Evolutionary conservation across 2,113 vertebrate species (phyloP), one percentile per base, ranked within the genome.

Genomic region (Gobiocypris rarus): DNA sequence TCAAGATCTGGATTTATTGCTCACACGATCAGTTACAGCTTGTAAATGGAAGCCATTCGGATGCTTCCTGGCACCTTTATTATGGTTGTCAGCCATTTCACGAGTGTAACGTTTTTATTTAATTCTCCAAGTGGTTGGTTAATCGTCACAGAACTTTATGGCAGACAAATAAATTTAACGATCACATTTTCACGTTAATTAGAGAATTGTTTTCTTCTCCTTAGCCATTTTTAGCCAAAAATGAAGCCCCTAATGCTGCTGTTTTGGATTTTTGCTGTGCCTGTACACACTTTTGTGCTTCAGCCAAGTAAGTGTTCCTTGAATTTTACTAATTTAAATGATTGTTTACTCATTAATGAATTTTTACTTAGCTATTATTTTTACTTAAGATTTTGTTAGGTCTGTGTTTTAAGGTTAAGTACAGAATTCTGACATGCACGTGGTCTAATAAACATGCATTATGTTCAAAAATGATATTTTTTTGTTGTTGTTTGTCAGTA

Each of bases 291-390:
- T 28, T 63, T 86, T 0, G 56, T 86, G 0, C 58, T 89, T 38
- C 88, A 90, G 69, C 61, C 91, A 50, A 86, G 94, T 93, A 89
- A 93, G 93, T 93, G 28, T 19, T 86, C 7, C 8, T n/a, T 4
- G 1, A 84, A 52, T 69, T 71, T 15, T 15, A 45, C 14, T 10
- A 1, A 15, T 74, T 50, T 50, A 50, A 70, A 5, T 43, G 0
- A 5, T 9, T 4, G 22, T 38, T 38, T 38, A 38, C 17, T 69
- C 4, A 38, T 34, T 19, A 22, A 41, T 69, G 22, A 41, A 69
- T 41, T 2, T n/a, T 41, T 70, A 34, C 31, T 69, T 38, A 6
- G 34, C 5, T 38, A 38, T 38, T 38, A 38, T 38, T 38, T 69
- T 75, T 38, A 22, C 48, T 34, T 34, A 54, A 22, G 26, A 58